phyloP scores from a whole-genome alignment of 2,797 vertebrate genomes.

The Mormyrus proboscirostris region DNA sequence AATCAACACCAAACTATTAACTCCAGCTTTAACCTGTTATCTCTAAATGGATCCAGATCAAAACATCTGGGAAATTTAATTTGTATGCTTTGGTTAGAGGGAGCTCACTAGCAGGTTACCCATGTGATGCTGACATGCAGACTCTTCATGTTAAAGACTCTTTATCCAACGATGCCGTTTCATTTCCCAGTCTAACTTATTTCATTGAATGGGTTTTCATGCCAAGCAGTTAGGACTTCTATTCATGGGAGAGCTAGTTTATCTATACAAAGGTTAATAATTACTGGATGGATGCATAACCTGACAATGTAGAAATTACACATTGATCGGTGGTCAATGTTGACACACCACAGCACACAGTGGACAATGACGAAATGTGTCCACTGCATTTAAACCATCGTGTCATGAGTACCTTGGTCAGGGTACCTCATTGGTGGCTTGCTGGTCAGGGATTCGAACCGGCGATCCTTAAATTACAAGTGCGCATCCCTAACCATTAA shows the following conservation, averaged over 20 bases:
- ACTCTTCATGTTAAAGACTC: background rate
- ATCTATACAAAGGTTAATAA: background rate
- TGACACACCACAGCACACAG: background rate
- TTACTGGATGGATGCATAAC: background rate
- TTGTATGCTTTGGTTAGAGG: background rate
- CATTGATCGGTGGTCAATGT: background rate
- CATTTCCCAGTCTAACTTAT: background rate
- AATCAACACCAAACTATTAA: conserved; percentile 12
- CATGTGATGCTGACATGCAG: background rate
- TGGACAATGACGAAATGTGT: background rate
- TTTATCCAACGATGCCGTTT: background rate
- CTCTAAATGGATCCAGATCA: background rate
- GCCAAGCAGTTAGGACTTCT: background rate
- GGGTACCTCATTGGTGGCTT: background rate
- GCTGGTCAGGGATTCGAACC: background rate
- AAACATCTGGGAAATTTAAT: background rate
- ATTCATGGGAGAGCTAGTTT: background rate
- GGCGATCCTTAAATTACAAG: background rate
- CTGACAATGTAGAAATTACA: background rate
- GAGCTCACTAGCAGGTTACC: background rate
- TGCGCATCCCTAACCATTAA: background rate
- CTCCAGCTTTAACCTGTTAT: background rate
- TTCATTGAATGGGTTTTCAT: background rate
- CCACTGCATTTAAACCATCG: background rate
- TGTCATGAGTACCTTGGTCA: background rate